Conservation (phyloP, 2,113 vertebrate genomes). For the Oceanodroma tethys region DNA sequence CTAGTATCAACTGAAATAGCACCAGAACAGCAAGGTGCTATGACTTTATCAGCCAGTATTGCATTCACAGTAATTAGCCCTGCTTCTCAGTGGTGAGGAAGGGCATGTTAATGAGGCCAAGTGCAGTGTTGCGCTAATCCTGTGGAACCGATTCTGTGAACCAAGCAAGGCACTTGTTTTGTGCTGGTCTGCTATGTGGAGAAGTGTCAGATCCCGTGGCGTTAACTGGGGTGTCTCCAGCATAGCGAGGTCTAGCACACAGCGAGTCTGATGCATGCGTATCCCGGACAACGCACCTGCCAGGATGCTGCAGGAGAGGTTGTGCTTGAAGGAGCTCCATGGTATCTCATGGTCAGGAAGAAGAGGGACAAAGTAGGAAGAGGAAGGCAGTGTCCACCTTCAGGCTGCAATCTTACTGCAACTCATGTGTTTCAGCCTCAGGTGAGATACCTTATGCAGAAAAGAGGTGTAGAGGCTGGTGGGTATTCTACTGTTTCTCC, state of each 20-base stretch:
- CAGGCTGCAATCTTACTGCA: neutral
- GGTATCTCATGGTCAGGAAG: neutral
- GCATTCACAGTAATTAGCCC: neutral
- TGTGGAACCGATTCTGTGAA: neutral
- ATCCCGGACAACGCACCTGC: fast-evolving
- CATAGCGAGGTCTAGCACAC: neutral
- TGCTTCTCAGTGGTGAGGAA: neutral
- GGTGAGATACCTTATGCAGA: neutral
- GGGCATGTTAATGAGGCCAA: neutral
- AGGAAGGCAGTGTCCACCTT: neutral
- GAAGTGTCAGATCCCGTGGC: neutral
- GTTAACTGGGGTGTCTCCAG: neutral
- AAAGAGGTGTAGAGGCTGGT: neutral
- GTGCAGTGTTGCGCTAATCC: neutral
- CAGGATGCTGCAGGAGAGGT: neutral
- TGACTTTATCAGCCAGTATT: neutral
- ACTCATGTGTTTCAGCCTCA: neutral
- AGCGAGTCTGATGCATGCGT: fast-evolving
- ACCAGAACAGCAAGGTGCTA: neutral
- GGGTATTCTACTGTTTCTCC: neutral
- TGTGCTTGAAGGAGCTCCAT: neutral
- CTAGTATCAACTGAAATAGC: neutral
- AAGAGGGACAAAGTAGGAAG: neutral
- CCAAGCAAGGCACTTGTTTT: neutral
- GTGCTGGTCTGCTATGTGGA: neutral